Evolutionary conservation across 2,797 vertebrate species (phyloP).

Genomic region (Pelochelys cantorii): DNA sequence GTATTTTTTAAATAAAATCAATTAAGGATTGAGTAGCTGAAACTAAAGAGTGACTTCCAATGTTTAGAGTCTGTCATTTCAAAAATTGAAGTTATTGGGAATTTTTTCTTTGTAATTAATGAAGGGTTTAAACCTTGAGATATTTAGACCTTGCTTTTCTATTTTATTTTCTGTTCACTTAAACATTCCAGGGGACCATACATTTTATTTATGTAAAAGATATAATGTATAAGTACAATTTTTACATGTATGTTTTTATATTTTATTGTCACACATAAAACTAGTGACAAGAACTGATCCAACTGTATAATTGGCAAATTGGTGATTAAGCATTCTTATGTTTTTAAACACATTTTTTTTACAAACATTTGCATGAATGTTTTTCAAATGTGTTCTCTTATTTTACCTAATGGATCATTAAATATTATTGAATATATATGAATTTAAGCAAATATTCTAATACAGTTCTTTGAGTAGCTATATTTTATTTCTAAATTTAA

Average conservation of each 20-base stretch:
- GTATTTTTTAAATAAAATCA: neutral
- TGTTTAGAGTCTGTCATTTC: rapidly evolving
- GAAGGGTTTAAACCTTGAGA: neutral
- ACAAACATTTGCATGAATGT: neutral
- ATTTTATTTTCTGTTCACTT: no score
- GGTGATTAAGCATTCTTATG: neutral
- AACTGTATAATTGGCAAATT: neutral
- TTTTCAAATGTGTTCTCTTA: rapidly evolving
- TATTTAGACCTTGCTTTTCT: neutral
- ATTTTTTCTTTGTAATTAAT: rapidly evolving
- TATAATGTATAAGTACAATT: rapidly evolving
- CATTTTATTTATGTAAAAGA: neutral
- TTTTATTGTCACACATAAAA: neutral
- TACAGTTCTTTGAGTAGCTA: neutral
- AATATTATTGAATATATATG: rapidly evolving
- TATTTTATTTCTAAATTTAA: neutral
- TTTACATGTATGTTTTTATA: neutral
- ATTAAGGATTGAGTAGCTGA: rapidly evolving
- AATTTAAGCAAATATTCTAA: rapidly evolving
- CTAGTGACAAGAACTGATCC: neutral
- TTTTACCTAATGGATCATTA: rapidly evolving
- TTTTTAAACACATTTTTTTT: neutral
- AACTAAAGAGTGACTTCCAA: neutral
- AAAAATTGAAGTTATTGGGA: rapidly evolving
- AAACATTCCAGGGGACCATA: neutral